Evolutionary conservation across 2,113 vertebrate species (phyloP).

Genomic region (Pteruthius melanotis): DNA sequence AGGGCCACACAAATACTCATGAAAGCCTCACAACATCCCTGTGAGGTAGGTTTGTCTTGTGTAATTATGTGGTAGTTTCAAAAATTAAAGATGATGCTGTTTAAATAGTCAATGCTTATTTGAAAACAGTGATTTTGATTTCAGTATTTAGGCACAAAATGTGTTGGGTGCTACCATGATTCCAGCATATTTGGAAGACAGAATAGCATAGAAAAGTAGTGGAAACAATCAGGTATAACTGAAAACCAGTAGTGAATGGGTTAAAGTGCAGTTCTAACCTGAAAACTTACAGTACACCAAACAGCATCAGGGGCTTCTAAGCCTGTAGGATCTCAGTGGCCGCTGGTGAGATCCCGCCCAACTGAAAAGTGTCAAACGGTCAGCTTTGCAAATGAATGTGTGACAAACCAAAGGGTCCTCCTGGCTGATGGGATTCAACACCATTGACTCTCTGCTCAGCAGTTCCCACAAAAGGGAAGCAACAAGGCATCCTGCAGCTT

Average conservation of each 20-base stretch:
- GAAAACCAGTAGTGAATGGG: not conserved
- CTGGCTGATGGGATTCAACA: not conserved
- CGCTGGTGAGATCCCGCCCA: not conserved
- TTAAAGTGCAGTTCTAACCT: slow-evolving; percentile 12
- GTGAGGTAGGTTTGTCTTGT: slow-evolving; percentile 13
- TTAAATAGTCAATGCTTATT: not conserved
- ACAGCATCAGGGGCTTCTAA: not conserved
- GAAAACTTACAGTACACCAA: not conserved
- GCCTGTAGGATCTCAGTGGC: not conserved
- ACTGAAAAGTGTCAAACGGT: not conserved
- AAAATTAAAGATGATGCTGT: not conserved
- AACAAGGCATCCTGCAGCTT: not conserved
- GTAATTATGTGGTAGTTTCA: not conserved
- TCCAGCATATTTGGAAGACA: not conserved
- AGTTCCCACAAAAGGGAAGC: not conserved
- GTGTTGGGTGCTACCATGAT: not conserved
- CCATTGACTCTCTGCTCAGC: not conserved
- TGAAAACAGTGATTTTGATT: not conserved
- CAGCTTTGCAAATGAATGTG: not conserved
- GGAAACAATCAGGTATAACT: not conserved
- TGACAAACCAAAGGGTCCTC: not conserved
- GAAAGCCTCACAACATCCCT: not conserved
- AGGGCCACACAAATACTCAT: not conserved
- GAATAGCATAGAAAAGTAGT: not conserved
- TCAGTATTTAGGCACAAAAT: not conserved